A percentile compares a stretch with the other conserved stretches of the same genome.
phyloP scores from a whole-genome alignment of 2,888 invertebrate species.

The Odontomyia ornata region DNA sequence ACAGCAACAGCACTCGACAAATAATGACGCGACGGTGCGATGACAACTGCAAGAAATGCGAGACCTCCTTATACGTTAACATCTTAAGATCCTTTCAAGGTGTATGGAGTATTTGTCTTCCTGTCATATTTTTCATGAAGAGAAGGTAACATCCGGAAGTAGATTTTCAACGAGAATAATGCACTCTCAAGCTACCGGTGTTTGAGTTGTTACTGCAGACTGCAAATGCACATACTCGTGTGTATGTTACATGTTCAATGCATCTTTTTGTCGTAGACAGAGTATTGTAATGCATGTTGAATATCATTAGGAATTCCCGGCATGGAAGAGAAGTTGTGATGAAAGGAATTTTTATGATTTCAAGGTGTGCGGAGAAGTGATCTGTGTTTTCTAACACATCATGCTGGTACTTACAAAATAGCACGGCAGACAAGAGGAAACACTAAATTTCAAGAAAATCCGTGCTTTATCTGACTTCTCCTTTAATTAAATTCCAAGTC shows the following conservation, averaged over 20 bases:
- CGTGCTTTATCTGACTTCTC: too few relatives aligned
- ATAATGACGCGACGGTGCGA: background rate
- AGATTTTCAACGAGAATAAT: conserved; percentile 41
- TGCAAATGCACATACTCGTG: background rate
- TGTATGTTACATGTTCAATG: too few relatives aligned
- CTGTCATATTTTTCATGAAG: conserved; percentile 21
- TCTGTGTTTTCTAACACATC: too few relatives aligned
- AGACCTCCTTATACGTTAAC: background rate
- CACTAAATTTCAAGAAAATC: too few relatives aligned
- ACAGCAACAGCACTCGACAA: background rate
- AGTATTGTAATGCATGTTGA: background rate
- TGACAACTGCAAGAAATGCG: background rate
- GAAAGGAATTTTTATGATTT: background rate
- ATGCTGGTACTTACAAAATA: too few relatives aligned
- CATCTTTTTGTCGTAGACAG: too few relatives aligned
- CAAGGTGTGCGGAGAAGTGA: too few relatives aligned
- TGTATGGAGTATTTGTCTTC: conserved; percentile 31
- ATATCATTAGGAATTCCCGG: conserved; percentile 17
- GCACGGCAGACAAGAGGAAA: too few relatives aligned
- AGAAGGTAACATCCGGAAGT: conserved; percentile 39
- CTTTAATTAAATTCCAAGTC: too few relatives aligned
- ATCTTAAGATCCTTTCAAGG: conserved; percentile 17
- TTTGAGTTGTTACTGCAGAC: conserved; percentile 8
- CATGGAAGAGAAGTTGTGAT: background rate
- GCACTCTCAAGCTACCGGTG: conserved; percentile 20